These are phyloP conservation scores for Gerris lacustris DNA, from an alignment of 2,888 invertebrate species.

Conservation along the genomic window DNA sequence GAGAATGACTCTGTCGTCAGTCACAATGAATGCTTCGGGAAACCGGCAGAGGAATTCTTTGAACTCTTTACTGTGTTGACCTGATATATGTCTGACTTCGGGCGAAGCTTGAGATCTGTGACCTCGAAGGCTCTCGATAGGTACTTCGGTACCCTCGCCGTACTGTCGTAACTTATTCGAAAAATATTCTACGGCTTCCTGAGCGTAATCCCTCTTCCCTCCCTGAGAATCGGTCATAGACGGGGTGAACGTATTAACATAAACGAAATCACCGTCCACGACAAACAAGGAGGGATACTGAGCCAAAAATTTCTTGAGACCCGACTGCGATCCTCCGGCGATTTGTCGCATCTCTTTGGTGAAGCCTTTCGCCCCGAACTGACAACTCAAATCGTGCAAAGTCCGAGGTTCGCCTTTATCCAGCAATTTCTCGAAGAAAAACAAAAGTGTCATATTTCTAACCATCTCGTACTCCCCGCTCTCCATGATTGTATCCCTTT, in stretches of 20 bases:
- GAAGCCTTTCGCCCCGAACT: slow-evolving; percentile 97
- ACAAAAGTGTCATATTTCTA: slow-evolving; percentile 88
- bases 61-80: slow-evolving; percentile 88
- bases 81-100: slow-evolving; percentile 90
- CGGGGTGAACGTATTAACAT: slow-evolving; percentile 58
- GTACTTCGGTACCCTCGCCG: slow-evolving; percentile 90
- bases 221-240: slow-evolving; percentile 20
- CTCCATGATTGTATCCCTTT: slow-evolving; percentile 51
- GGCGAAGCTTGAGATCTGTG: slow-evolving; percentile 93
- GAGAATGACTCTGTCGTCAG: slow-evolving; percentile 68
- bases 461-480: slow-evolving; percentile 88
- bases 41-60: slow-evolving; percentile 76
- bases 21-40: slow-evolving; percentile 71
- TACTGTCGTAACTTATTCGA: slow-evolving; percentile 88
- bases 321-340: slow-evolving; percentile 89
- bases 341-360: slow-evolving; percentile 97
- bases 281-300: slow-evolving; percentile 94
- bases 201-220: slow-evolving; percentile 73
- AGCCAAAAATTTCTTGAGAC: slow-evolving; percentile 88
- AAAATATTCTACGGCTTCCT: slow-evolving; percentile 96
- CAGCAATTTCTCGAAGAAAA: slow-evolving; percentile 95
- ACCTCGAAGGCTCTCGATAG: slow-evolving; percentile 88
- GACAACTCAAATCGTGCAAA: slow-evolving; percentile 93
- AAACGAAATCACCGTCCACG: slow-evolving; percentile 85
- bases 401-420: slow-evolving; percentile 93